Conservation (phyloP, 2,113 vertebrate species). For the Mobula hypostoma region DNA sequence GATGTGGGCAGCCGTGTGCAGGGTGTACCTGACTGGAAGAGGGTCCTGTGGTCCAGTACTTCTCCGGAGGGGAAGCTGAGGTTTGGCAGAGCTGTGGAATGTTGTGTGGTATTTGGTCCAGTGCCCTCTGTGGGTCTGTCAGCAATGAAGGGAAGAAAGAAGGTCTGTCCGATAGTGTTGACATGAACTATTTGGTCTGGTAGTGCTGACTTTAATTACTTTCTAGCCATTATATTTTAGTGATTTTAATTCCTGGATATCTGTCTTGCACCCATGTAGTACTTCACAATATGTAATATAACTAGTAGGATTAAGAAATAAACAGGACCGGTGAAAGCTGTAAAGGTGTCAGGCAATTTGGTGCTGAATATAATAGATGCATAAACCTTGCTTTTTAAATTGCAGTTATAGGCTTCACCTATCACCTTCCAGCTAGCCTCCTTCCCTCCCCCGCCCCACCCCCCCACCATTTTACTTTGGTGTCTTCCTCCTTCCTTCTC, state of each 20-base stretch:
- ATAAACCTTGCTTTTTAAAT: no score
- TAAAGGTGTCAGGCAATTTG: no score
- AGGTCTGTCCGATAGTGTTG: not conserved
- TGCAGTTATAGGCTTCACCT: no score
- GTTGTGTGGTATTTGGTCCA: not conserved
- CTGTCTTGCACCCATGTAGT: not conserved
- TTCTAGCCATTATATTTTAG: not conserved
- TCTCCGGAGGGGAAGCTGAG: not conserved
- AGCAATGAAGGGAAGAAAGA: not conserved
- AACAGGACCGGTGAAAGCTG: no score
- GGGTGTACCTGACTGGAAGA: no score
- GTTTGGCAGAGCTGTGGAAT: not conserved
- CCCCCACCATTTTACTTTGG: no score
- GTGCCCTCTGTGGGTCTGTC: not conserved
- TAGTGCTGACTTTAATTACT: not conserved
- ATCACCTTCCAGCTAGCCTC: no score
- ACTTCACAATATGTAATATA: no score
- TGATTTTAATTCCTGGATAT: not conserved
- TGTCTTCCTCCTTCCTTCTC: no score
- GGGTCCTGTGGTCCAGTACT: not conserved
- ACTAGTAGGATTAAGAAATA: no score
- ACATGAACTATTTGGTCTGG: not conserved
- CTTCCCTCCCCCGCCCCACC: no score
- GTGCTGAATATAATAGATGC: no score
- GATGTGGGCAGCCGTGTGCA: not conserved